Conservation (phyloP, 2,113 vertebrate species). For the Phrynocephalus versicolor region DNA sequence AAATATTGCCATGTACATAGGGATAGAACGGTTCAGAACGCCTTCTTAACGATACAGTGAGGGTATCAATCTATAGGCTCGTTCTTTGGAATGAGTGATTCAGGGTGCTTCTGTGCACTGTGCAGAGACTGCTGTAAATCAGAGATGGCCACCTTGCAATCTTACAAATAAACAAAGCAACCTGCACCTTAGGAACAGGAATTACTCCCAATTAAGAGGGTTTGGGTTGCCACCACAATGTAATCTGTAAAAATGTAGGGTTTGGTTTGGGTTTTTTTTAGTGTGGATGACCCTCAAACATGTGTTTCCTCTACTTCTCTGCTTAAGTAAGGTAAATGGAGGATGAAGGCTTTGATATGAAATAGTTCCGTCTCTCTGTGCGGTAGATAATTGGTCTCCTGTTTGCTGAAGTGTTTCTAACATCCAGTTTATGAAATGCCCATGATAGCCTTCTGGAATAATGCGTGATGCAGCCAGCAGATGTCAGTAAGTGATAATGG, state of each 20-base stretch:
- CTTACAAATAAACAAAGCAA: neutral
- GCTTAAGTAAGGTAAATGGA: neutral
- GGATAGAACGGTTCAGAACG: too few relatives aligned
- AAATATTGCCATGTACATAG: too few relatives aligned
- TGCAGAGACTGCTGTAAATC: neutral
- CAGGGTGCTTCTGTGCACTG: neutral
- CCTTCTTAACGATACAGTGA: too few relatives aligned
- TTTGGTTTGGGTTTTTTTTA: neutral
- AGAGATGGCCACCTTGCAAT: neutral
- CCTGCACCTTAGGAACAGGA: neutral
- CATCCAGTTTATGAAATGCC: neutral
- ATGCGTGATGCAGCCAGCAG: slow-evolving; percentile 72
- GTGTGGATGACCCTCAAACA: neutral
- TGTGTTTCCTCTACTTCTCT: neutral
- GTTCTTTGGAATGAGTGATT: too few relatives aligned
- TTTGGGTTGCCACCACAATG: neutral
- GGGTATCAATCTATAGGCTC: too few relatives aligned
- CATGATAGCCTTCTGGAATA: neutral
- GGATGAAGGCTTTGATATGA: neutral
- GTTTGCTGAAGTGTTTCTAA: neutral
- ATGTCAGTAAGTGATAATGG: slow-evolving; percentile 78
- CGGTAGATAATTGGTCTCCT: neutral
- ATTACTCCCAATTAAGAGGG: neutral
- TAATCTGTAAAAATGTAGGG: neutral
- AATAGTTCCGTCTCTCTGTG: neutral